phyloP scores from a whole-genome alignment of 2,888 invertebrate species.

The Pheosia gnoma region DNA sequence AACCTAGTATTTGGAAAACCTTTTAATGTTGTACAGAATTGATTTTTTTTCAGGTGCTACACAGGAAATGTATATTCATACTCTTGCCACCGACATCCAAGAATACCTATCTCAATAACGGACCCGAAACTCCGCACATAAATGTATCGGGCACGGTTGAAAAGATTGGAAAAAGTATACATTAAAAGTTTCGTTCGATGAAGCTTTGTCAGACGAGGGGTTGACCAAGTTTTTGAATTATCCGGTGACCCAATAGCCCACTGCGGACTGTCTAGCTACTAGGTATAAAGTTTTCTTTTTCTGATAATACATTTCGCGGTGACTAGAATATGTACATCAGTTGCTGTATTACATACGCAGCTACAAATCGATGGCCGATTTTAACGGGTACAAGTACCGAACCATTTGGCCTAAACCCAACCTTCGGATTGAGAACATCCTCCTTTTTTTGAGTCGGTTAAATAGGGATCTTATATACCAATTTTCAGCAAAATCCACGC shows the following conservation, averaged over 20 bases:
- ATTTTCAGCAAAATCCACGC: too few species aligned
- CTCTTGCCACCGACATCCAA: conserved; percentile 9
- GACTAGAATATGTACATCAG: too few species aligned
- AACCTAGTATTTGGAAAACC: too few species aligned
- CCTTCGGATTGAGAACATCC: too few species aligned
- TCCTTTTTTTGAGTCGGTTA: too few species aligned
- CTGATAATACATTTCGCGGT: too few species aligned
- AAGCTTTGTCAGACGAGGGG: neutral
- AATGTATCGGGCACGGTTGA: neutral
- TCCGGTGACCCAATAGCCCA: neutral
- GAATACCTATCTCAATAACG: conserved; percentile 3
- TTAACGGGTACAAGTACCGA: too few species aligned
- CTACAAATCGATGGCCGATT: too few species aligned
- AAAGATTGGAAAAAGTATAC: conserved; percentile 1
- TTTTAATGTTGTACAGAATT: neutral
- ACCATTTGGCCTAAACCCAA: too few species aligned
- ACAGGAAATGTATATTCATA: neutral
- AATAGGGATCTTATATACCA: too few species aligned
- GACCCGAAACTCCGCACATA: conserved; percentile 5
- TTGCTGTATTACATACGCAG: too few species aligned
- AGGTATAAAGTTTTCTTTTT: too few species aligned
- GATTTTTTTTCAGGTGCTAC: neutral
- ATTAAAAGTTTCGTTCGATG: conserved; percentile 2
- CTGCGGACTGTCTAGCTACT: neutral
- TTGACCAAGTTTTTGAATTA: conserved; percentile 1